phyloP scores from a whole-genome alignment of 2,113 vertebrate species.

The Machaerirhynchus nigripectus region DNA sequence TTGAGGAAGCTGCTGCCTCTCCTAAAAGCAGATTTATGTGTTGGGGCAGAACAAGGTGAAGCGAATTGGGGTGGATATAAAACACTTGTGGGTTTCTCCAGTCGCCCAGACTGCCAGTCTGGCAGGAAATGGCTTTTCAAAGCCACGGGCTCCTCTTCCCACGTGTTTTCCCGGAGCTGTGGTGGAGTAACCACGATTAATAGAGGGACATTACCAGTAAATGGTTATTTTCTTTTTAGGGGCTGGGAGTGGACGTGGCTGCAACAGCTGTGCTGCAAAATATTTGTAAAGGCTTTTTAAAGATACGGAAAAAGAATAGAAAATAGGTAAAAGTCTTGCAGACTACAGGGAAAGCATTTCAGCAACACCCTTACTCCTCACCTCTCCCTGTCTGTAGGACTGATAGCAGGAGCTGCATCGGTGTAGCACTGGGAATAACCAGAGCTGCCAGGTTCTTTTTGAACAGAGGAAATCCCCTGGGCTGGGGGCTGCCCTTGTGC shows the following conservation, averaged over 20 bases:
- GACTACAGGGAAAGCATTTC: neutral
- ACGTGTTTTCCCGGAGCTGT: rapidly evolving
- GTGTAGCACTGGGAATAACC: neutral
- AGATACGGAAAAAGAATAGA: neutral
- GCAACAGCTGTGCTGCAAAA: neutral
- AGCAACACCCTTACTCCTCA: rapidly evolving
- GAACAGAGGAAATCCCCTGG: neutral
- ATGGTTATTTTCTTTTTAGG: neutral
- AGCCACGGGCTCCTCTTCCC: neutral
- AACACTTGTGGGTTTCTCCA: neutral
- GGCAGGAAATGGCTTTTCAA: neutral
- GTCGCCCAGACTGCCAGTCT: neutral
- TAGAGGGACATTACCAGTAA: neutral
- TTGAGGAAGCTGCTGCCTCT: neutral
- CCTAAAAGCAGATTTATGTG: neutral
- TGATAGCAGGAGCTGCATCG: neutral
- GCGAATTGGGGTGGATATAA: neutral
- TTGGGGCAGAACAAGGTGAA: neutral
- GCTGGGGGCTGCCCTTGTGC: neutral
- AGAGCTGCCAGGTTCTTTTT: neutral
- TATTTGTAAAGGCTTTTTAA: neutral
- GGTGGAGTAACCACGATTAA: rapidly evolving
- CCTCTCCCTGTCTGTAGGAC: neutral
- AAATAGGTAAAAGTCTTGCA: neutral
- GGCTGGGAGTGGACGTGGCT: neutral